Evolutionary conservation across 2,888 invertebrate genomes (phyloP).

Genomic region (Catocala nupta): DNA sequence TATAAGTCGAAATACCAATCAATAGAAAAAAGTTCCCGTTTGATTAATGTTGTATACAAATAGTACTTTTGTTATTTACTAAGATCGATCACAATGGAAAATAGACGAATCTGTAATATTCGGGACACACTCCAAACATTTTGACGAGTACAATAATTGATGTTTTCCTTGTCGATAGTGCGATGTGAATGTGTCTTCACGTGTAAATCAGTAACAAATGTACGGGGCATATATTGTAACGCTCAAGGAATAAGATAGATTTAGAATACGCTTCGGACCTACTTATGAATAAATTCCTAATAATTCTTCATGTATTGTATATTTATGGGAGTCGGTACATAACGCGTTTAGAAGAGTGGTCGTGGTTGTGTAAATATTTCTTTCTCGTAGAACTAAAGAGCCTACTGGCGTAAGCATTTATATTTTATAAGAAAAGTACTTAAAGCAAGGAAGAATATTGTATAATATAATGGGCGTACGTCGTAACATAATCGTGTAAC

Average conservation of each 20-base stretch:
- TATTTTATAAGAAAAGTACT: conserved; percentile 77
- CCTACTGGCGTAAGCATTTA: conserved; percentile 65
- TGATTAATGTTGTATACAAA: background rate
- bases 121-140: no score
- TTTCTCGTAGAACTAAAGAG: conserved; percentile 65
- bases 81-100: conserved; percentile 35
- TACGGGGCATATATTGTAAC: conserved; percentile 31
- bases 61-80: background rate
- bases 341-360: conserved; percentile 22
- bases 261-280: conserved; percentile 42
- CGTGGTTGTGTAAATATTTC: conserved; percentile 78
- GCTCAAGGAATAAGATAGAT: conserved; percentile 43
- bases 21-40: background rate
- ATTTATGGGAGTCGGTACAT: conserved; percentile 18
- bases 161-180: conserved; percentile 3
- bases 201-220: conserved; percentile 14
- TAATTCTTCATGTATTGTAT: conserved; percentile 28
- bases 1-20: no score
- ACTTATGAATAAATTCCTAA: conserved; percentile 29
- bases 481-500: conserved; percentile 35
- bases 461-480: conserved; percentile 37
- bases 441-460: conserved; percentile 51
- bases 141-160: no score
- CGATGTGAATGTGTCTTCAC: conserved; percentile 20
- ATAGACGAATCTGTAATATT: background rate